phyloP scores from a whole-genome alignment of 2,888 invertebrate species.

The Tetranychus truncatus region DNA sequence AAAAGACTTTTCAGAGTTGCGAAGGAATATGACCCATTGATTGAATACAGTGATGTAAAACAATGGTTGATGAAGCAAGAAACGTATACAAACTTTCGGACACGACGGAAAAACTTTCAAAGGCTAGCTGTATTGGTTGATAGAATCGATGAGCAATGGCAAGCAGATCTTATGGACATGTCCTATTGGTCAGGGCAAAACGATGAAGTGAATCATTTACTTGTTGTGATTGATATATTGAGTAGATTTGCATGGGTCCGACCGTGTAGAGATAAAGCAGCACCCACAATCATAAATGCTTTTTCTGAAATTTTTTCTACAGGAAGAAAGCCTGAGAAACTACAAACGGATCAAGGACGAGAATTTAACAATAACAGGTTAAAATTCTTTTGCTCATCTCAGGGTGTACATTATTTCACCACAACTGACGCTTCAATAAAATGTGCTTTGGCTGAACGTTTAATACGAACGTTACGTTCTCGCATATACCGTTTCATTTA shows the following conservation, averaged over 20 bases:
- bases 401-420: slow-evolving; percentile 22
- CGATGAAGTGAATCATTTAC: slow-evolving; percentile 23
- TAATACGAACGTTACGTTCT: slow-evolving; percentile 28
- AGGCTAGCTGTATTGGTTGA: slow-evolving; percentile 18
- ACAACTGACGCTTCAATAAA: slow-evolving; percentile 28
- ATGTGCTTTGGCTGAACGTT: slow-evolving; percentile 29
- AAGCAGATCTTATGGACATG: slow-evolving; percentile 25
- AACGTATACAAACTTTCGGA: neutral
- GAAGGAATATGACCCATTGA: neutral
- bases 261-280: slow-evolving; percentile 26
- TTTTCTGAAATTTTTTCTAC: neutral
- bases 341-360: slow-evolving; percentile 24
- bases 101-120: neutral
- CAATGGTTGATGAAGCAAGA: neutral
- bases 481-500: slow-evolving; percentile 28
- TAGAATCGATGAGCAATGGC: slow-evolving; percentile 25
- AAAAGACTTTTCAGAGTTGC: neutral
- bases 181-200: slow-evolving; percentile 19
- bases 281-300: slow-evolving; percentile 11
- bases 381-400: slow-evolving; percentile 14
- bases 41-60: neutral
- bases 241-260: slow-evolving; percentile 25
- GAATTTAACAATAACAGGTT: slow-evolving; percentile 22
- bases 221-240: slow-evolving; percentile 26
- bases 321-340: neutral